Conservation (phyloP, 2,888 invertebrate genomes). For the Diaprepes abbreviatus region DNA sequence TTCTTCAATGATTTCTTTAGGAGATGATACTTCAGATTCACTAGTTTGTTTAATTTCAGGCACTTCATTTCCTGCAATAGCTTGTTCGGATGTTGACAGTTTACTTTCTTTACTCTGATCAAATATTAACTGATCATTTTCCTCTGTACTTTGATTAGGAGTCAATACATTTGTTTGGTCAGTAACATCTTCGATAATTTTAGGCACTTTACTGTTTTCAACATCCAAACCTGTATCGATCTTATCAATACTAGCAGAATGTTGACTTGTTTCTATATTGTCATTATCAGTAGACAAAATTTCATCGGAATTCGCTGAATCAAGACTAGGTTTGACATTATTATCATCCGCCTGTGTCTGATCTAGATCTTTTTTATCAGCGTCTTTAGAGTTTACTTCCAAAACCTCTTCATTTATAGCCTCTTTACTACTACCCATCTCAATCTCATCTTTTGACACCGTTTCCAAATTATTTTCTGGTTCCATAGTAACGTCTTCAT, state of each 20-base stretch:
- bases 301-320: neutral
- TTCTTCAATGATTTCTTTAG: neutral
- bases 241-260: neutral
- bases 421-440: neutral
- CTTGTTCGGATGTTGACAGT: neutral
- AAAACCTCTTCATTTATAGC: neutral
- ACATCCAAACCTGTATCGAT: neutral
- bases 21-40: neutral
- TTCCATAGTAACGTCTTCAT: no score
- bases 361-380: conserved; percentile 3
- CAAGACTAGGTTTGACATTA: neutral
- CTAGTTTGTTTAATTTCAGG: no score
- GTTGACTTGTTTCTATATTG: neutral
- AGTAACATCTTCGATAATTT: neutral
- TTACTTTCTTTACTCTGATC: neutral
- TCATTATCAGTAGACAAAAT: no score
- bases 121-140: neutral
- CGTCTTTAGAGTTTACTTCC: neutral
- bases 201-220: neutral
- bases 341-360: conserved; percentile 1
- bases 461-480: neutral
- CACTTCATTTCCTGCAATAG: neutral
- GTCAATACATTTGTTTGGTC: neutral
- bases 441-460: conserved; percentile 7
- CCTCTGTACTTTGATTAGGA: neutral